phyloP scores from a whole-genome alignment of 2,888 invertebrate species.

The Noctua janthina region DNA sequence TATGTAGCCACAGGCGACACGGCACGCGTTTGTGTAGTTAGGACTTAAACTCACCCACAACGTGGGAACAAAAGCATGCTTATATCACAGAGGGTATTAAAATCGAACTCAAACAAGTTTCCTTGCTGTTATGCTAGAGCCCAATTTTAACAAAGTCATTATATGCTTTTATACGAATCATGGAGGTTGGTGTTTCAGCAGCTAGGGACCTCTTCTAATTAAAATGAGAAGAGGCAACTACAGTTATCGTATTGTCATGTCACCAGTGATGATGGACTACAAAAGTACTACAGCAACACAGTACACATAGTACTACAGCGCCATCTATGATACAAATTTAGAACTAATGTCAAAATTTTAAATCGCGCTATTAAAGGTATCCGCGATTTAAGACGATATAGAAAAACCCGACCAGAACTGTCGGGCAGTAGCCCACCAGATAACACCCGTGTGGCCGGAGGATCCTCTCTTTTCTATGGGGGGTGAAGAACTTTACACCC shows the following conservation, averaged over 20 bases:
- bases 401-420: too few relatives aligned
- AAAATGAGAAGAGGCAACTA: too few relatives aligned
- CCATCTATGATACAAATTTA: too few relatives aligned
- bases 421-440: too few relatives aligned
- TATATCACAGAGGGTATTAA: constrained; percentile 5
- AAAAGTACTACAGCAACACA: neutral
- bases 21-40: constrained; percentile 29
- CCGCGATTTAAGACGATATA: too few relatives aligned
- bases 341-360: too few relatives aligned
- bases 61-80: constrained; percentile 16
- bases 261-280: neutral
- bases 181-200: neutral
- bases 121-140: neutral
- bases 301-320: too few relatives aligned
- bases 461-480: too few relatives aligned
- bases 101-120: constrained; percentile 15
- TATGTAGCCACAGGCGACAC: constrained; percentile 28
- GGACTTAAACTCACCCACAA: constrained; percentile 21
- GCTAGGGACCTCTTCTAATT: neutral
- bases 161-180: neutral
- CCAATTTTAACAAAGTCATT: neutral
- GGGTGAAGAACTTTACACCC: too few relatives aligned
- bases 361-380: too few relatives aligned
- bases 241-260: neutral
- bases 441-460: too few relatives aligned